These are phyloP conservation scores for Beris morrisii DNA, from an alignment of 2,888 invertebrate species.

Conservation along the genomic window DNA sequence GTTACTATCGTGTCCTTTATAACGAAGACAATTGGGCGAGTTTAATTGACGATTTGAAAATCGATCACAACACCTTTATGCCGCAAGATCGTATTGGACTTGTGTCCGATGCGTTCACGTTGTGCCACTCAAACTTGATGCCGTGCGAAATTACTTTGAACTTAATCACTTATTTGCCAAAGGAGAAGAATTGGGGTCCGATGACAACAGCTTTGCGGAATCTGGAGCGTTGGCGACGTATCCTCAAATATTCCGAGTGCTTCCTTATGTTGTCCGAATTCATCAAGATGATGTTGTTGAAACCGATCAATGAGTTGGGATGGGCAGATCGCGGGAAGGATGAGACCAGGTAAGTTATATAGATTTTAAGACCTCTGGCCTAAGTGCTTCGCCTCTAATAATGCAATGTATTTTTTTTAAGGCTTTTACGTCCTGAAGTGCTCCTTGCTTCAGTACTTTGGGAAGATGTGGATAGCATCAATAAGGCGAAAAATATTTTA, in stretches of 20 bases:
- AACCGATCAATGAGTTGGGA: slow-evolving; percentile 52
- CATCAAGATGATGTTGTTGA: slow-evolving; percentile 53
- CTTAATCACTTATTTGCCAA: slow-evolving; percentile 54
- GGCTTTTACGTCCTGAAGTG: slow-evolving; percentile 54
- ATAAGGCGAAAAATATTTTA: slow-evolving; percentile 52
- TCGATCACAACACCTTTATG: slow-evolving; percentile 50
- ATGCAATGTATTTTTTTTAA: slow-evolving; percentile 37
- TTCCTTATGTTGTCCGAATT: slow-evolving; percentile 56
- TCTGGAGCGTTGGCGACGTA: slow-evolving; percentile 56
- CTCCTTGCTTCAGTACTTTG: slow-evolving; percentile 54
- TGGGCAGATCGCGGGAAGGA: slow-evolving; percentile 53
- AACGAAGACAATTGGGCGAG: slow-evolving; percentile 55
- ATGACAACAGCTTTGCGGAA: slow-evolving; percentile 52
- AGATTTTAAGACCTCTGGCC: no score
- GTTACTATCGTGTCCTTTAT: slow-evolving; percentile 55
- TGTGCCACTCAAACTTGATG: slow-evolving; percentile 55
- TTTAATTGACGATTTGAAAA: slow-evolving; percentile 50
- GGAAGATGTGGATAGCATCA: slow-evolving; percentile 54
- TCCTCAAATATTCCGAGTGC: slow-evolving; percentile 56
- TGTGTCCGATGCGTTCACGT: slow-evolving; percentile 55
- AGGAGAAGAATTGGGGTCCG: slow-evolving; percentile 55
- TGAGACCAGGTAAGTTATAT: slow-evolving; percentile 47
- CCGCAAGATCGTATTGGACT: slow-evolving; percentile 55
- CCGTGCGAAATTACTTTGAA: slow-evolving; percentile 56
- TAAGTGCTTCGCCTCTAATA: not conserved